A percentile compares a stretch with the other conserved stretches of the same genome.
phyloP scores from a whole-genome alignment of 2,888 invertebrate species.

The Athripsodes cinereus region DNA sequence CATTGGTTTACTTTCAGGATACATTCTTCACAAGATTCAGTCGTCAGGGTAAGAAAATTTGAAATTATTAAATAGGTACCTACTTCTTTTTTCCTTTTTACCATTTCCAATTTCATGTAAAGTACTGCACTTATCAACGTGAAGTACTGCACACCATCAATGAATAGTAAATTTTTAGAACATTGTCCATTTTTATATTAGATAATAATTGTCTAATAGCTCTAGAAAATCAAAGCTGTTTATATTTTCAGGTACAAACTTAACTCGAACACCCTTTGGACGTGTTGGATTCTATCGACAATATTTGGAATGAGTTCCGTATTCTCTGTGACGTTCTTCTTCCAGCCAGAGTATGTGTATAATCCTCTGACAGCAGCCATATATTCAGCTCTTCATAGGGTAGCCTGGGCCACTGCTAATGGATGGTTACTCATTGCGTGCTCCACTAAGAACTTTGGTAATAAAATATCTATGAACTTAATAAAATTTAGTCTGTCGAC shows the following conservation, averaged over 20 bases:
- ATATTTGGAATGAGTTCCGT: conserved; percentile 51
- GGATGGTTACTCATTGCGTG: conserved; percentile 64
- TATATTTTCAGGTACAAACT: conserved; percentile 34
- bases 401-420: conserved; percentile 62
- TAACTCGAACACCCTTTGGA: conserved; percentile 27
- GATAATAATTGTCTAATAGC: background rate
- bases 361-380: conserved; percentile 55
- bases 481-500: too few species aligned
- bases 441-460: conserved; percentile 60
- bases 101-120: too few species aligned
- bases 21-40: conserved; percentile 58
- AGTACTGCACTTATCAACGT: conserved; percentile 29
- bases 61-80: too few species aligned
- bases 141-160: too few species aligned
- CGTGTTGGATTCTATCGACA: conserved; percentile 35
- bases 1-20: conserved; percentile 61
- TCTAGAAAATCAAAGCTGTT: background rate
- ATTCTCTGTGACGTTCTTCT: conserved; percentile 58
- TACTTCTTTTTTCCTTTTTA: too few species aligned
- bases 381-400: conserved; percentile 59
- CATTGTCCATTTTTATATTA: background rate
- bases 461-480: too few species aligned
- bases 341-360: conserved; percentile 54
- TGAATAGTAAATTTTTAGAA: too few species aligned
- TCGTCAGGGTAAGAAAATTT: conserved; percentile 56